Conservation (phyloP, 1,140 invertebrate genomes). For the Aphis gossypii region DNA sequence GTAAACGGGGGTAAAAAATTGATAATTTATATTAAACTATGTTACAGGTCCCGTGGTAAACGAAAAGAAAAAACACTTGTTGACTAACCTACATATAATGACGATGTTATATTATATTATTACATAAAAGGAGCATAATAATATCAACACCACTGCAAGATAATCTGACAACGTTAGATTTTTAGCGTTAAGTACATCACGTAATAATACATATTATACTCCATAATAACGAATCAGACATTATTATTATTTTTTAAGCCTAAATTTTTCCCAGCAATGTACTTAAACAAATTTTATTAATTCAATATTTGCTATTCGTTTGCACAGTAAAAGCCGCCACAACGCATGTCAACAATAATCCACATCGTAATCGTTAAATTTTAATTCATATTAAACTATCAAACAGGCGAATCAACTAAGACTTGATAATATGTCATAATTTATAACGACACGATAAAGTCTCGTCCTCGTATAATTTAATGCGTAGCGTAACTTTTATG, state of each 20-base stretch:
- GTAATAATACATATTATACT: no score
- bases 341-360: background rate
- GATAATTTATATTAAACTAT: background rate
- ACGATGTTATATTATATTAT: no score
- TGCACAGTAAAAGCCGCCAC: background rate
- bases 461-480: background rate
- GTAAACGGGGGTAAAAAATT: background rate
- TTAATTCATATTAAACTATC: background rate
- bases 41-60: constrained; percentile 11
- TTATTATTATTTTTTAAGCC: no score
- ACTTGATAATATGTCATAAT: background rate
- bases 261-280: no score
- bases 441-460: background rate
- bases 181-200: background rate
- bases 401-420: background rate
- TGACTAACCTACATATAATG: background rate
- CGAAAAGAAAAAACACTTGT: constrained; percentile 10
- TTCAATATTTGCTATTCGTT: no score
- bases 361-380: background rate
- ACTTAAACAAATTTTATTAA: no score
- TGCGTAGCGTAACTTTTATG: background rate
- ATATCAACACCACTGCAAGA: background rate
- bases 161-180: background rate
- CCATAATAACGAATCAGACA: no score
- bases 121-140: background rate